Base-by-base conservation (phyloP, 2,113 vertebrate genomes). In the Xenopus laevis region DNA sequence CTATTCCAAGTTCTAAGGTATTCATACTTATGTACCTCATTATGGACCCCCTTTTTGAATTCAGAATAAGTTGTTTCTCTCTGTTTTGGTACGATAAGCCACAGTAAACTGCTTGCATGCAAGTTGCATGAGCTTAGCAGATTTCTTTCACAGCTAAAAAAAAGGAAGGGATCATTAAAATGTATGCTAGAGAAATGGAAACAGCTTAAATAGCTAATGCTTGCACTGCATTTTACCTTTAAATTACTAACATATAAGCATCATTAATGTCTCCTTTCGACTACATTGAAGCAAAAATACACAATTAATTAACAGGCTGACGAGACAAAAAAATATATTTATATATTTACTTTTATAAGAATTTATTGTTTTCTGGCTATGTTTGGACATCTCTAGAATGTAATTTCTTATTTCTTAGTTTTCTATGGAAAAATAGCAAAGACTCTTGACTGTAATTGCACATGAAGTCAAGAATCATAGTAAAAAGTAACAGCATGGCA, bases 111-210 rank as follows among this genome's bases (percentile, higher is more conserved):
- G 65, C 65, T 69, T 62, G 66, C 73, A 76, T 76, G 73, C 58
- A 76, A 76, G 66, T 69, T 76, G 74, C 30, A 76, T 76, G 74
- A 76, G 74, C 59, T 63, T 76, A 20, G 59, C 74, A 69, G 74
- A 69, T 69, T 76, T 67, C 47, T 27, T 76, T 69, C 47, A 69
- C 66, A 76, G 74, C 66, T 55, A 59, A 13, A 59, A 59, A 33
- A 76, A 69, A 66, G 23, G 23, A 74, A 75, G 65, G 55, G 69
- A 70, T 76, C 66, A 76, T 76, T 76, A 76, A 76, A 76, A 76
- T 76, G 66, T 70, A 70, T 76, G 74, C 47, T 69, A 27, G 44
- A 13, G 66, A 57, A 76, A 69, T 69, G 46, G 59, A 69, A 76
- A 76, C 46, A 63, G 58, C 66, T 61, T 61, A 69, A 46, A 69